Conservation (phyloP, 1,140 invertebrate species). For the Antheraea pernyi region DNA sequence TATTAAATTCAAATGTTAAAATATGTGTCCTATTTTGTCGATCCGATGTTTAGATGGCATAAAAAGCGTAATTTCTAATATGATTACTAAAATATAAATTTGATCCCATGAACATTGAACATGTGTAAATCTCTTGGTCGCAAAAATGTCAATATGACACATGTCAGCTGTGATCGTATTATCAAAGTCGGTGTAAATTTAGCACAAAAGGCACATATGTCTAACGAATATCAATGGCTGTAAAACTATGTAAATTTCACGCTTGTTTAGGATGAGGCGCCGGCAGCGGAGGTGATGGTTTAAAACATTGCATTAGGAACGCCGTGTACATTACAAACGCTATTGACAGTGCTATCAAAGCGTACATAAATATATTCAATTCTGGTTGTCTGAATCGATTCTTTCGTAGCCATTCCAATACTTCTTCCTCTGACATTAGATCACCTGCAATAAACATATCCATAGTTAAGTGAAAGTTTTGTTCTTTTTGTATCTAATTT, state of each 20-base stretch:
- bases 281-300: constrained; percentile 80
- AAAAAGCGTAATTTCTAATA: constrained; percentile 24
- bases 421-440: constrained; percentile 89
- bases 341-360: constrained; percentile 90
- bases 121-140: constrained; percentile 3
- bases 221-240: background rate
- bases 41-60: constrained; percentile 22
- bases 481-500: background rate
- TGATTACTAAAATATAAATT: constrained; percentile 36
- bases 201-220: background rate
- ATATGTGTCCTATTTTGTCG: constrained; percentile 9
- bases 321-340: constrained; percentile 94
- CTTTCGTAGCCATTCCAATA: constrained; percentile 96
- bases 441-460: constrained; percentile 83
- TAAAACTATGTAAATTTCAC: constrained; percentile 56
- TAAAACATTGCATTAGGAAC: constrained; percentile 94
- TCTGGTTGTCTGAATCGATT: constrained; percentile 96
- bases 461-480: background rate
- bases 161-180: background rate
- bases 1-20: background rate
- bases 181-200: constrained; percentile 7
- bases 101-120: constrained; percentile 54
- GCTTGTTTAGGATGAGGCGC: constrained; percentile 83
- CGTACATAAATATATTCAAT: constrained; percentile 97
- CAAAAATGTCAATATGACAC: background rate